A percentile compares a stretch with the other conserved stretches of the same genome.
These are phyloP conservation scores for Pteromalus puparum DNA, from an alignment of 1,140 invertebrate species.

Conservation along the genomic window DNA sequence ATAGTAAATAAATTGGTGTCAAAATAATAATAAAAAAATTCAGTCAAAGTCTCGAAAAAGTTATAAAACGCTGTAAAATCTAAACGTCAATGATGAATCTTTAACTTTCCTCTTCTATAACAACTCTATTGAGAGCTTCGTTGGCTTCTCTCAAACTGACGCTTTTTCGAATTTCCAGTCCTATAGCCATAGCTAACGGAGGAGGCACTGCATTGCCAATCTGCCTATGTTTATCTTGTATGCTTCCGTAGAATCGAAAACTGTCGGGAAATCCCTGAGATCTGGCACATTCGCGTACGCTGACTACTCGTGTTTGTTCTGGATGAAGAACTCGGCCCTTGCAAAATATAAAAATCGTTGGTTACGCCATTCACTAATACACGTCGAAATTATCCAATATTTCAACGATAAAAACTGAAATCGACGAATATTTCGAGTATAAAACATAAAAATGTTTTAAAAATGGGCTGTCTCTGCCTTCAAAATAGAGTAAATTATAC, in stretches of 20 bases:
- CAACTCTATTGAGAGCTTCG: too few relatives aligned
- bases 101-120: too few relatives aligned
- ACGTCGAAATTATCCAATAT: conserved; percentile 1
- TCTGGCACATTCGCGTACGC: conserved; percentile 90
- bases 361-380: too few relatives aligned
- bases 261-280: conserved; percentile 91
- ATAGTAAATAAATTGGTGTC: too few relatives aligned
- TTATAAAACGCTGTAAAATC: too few relatives aligned
- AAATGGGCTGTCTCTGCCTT: too few relatives aligned
- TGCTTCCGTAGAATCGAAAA: conserved; percentile 85
- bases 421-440: too few relatives aligned
- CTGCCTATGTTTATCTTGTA: conserved; percentile 89
- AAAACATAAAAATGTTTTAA: too few relatives aligned
- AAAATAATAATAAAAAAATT: too few relatives aligned
- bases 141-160: conserved; percentile 57
- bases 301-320: conserved; percentile 87
- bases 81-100: too few relatives aligned
- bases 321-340: conserved; percentile 85
- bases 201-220: conserved; percentile 93
- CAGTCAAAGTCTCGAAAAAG: too few relatives aligned
- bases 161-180: conserved; percentile 83
- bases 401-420: not conserved
- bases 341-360: not conserved
- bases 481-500: not conserved
- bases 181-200: conserved; percentile 85